Base-by-base conservation (phyloP, 2,888 invertebrate genomes). In the Apamea crenata region DNA sequence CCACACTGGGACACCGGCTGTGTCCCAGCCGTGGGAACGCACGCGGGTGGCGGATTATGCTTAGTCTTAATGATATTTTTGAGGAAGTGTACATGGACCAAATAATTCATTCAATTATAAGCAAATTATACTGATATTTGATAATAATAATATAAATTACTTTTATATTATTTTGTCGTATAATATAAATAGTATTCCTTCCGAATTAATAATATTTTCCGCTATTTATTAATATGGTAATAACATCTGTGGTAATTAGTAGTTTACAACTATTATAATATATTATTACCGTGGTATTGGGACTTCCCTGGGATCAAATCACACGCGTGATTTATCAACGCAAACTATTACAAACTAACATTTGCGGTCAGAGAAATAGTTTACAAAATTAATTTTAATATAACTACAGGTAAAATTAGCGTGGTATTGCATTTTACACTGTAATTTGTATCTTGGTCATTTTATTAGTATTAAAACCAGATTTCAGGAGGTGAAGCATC, bases 381-480 rank as follows among this genome's bases (percentile, higher is more conserved):
- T 44, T 12, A 1, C 53, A 40, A 21, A 8, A 29, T 44, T 70
- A 25, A 12, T 14, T 18, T 18, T 2, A 32, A 25, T 6, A 4
- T 4, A 32, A 44, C 44, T 70, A 75, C 25, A 56, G 40, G 1
- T 25, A 14, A 61, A 1, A 25, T 50, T 25, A 61, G 18, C 16
- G 18, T 18, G 0, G 2, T 68, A n/a, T n/a, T 25, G 2, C 0
- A 21, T 83, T 73, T 70, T 44, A 66, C 89, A 84, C 93, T 44
- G 63, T 16, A 63, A n/a, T n/a, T 68, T 18, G n/a, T 21, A 44
- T 12, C 40, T 44, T 68, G 12, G 68, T 29, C 0, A 29, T 44
- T 68, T 44, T 6, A 44, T 10, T 12, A n/a, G n/a, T 68, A 68
- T 44, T 68, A 68, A 40, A 21, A 44, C 2, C 44, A n/a, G n/a